Evolutionary conservation across 92 coral and sea anemone genomes (phyloP).

Genomic region (Parazoanthus atlanticus): DNA sequence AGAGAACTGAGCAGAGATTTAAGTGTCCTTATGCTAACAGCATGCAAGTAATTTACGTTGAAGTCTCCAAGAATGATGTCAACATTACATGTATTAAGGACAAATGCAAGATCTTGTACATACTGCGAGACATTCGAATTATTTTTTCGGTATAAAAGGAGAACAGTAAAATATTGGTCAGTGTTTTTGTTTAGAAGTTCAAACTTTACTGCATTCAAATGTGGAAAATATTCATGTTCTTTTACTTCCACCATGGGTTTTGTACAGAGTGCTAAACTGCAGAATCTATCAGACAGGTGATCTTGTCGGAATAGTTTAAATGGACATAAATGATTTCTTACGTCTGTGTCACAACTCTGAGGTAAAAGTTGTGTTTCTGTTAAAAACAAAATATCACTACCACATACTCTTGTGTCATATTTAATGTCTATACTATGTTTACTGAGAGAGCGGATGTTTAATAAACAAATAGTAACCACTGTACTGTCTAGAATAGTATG

Average conservation of each 20-base stretch:
- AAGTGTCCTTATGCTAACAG: slow-evolving; percentile 18
- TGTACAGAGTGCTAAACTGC: slow-evolving; percentile 62
- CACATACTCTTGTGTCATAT: slow-evolving; percentile 41
- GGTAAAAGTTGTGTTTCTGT: slow-evolving; percentile 68
- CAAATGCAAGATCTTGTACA: neutral
- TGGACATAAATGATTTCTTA: slow-evolving; percentile 14
- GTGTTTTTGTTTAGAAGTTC: neutral
- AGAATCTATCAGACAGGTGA: slow-evolving; percentile 58
- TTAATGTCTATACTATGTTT: slow-evolving; percentile 74
- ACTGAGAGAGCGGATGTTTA: slow-evolving; percentile 52
- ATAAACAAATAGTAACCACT: slow-evolving; percentile 39
- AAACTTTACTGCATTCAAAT: neutral
- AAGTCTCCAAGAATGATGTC: slow-evolving; percentile 49
- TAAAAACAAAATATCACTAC: slow-evolving; percentile 50
- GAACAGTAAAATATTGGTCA: neutral
- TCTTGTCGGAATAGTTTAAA: slow-evolving; percentile 52
- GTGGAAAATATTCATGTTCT: slow-evolving; percentile 3
- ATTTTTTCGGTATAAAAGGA: slow-evolving; percentile 49
- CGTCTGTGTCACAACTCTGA: slow-evolving; percentile 11
- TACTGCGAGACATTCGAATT: slow-evolving; percentile 28
- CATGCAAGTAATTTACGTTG: slow-evolving; percentile 45
- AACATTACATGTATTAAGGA: slow-evolving; percentile 21
- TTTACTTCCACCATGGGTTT: neutral
- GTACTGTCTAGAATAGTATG: slow-evolving; percentile 2
- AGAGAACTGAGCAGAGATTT: slow-evolving; percentile 24